A percentile compares a stretch with the other conserved stretches of the same genome.
phyloP scores from a whole-genome alignment of 2,113 vertebrate species.

The Urocynchramus pylzowi region DNA sequence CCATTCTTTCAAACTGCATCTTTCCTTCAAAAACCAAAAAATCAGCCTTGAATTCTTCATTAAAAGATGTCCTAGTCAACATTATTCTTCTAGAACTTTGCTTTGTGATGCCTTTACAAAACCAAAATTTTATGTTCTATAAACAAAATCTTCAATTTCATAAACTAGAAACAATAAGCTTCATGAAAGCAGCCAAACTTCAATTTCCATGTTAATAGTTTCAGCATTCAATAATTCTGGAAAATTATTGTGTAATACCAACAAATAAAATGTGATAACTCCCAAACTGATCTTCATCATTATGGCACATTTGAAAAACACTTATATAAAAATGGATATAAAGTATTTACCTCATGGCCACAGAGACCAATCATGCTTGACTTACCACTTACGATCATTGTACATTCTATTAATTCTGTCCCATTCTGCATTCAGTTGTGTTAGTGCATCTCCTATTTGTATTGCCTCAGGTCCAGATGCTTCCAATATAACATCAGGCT shows the following conservation, averaged over 20 bases:
- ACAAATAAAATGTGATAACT: not conserved
- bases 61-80: not conserved
- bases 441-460: slow-evolving; percentile 84
- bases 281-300: not conserved
- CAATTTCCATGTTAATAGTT: not conserved
- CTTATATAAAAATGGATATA: not conserved
- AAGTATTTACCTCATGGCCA: not conserved
- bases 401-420: slow-evolving; percentile 90
- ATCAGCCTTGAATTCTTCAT: not conserved
- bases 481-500: slow-evolving; percentile 84
- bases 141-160: not conserved
- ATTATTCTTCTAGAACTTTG: not conserved
- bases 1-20: not conserved
- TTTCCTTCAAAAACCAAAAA: not conserved
- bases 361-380: not conserved
- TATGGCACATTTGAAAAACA: not conserved
- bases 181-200: not conserved
- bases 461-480: slow-evolving; percentile 83
- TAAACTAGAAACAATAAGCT: not conserved
- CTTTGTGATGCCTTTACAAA: not conserved
- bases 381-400: slow-evolving; percentile 87
- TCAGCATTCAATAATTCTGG: not conserved
- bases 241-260: not conserved
- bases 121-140: not conserved
- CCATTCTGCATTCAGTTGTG: slow-evolving; percentile 90